Evolutionary conservation across 2,797 vertebrate species (phyloP).

Genomic region (Sebastiscus albofasciatus): DNA sequence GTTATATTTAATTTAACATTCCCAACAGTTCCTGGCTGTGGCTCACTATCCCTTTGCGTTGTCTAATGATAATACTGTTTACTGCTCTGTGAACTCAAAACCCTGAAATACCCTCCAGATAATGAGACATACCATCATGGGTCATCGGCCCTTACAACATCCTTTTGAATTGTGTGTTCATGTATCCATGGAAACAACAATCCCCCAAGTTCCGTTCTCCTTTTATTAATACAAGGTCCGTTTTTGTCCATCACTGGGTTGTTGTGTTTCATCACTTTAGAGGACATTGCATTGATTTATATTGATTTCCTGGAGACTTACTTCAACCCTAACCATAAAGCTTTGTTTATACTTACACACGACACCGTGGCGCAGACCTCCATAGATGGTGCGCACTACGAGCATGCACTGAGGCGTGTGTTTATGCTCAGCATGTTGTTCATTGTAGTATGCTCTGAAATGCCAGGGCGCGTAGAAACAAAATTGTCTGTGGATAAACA

Average conservation of each 20-base stretch:
- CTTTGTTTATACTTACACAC: too few relatives aligned
- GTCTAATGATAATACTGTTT: conserved; percentile 23
- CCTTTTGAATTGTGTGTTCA: background rate
- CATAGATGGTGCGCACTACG: too few relatives aligned
- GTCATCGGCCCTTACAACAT: conserved; percentile 15
- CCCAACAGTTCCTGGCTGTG: background rate
- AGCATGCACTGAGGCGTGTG: too few relatives aligned
- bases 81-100: conserved; percentile 29
- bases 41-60: conserved; percentile 8
- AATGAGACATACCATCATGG: conserved; percentile 28
- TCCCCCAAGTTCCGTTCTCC: background rate
- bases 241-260: background rate
- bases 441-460: too few relatives aligned
- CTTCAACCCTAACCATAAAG: too few relatives aligned
- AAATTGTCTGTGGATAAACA: too few relatives aligned
- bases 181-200: conserved; percentile 57
- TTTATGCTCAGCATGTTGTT: too few relatives aligned
- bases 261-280: background rate
- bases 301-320: too few relatives aligned
- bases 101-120: background rate
- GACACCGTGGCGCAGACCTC: too few relatives aligned
- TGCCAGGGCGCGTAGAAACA: too few relatives aligned
- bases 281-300: too few relatives aligned
- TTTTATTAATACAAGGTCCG: background rate
- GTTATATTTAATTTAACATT: background rate